Evolutionary conservation across 2,113 vertebrate genomes (phyloP).

Genomic region (Chroicocephalus ridibundus): DNA sequence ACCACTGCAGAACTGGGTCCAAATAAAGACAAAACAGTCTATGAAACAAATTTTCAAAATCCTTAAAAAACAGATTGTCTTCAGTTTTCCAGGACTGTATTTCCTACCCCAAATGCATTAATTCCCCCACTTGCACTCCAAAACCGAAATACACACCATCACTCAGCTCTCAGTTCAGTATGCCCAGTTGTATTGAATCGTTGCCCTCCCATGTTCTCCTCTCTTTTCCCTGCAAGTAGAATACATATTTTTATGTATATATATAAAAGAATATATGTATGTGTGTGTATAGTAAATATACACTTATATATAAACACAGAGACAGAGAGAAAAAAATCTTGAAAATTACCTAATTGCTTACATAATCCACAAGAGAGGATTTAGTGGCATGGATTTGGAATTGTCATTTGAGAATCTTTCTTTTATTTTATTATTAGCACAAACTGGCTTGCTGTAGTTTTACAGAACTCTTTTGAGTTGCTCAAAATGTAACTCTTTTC

Average conservation of each 20-base stretch:
- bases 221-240: background rate
- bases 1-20: background rate
- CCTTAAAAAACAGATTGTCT: background rate
- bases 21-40: background rate
- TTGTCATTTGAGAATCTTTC: background rate
- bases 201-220: background rate
- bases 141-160: background rate
- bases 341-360: background rate
- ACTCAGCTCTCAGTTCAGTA: background rate
- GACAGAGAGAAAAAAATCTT: background rate
- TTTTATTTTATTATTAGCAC: background rate
- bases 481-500: background rate
- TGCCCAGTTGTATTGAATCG: background rate
- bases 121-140: background rate
- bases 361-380: background rate
- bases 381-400: background rate
- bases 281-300: background rate
- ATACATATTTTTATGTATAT: background rate
- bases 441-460: background rate
- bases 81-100: background rate
- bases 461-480: background rate
- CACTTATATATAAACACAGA: background rate
- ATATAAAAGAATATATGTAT: background rate
- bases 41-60: conserved; percentile 3
- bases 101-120: background rate